Conservation (phyloP, 2,888 invertebrate species). For the Villa cingulata region DNA sequence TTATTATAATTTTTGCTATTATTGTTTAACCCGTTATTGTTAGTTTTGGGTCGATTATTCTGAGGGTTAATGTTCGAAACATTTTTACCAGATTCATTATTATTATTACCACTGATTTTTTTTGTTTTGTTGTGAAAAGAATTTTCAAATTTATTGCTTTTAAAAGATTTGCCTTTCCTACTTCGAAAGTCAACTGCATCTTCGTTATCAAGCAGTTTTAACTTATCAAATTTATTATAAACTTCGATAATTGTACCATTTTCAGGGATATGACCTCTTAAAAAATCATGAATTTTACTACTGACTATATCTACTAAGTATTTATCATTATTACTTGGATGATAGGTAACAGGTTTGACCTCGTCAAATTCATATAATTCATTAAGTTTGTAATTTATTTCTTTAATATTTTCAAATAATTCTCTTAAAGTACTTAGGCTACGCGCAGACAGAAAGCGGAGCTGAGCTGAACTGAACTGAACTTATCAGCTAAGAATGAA, state of each 20-base stretch:
- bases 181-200: slow-evolving; percentile 1
- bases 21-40: not conserved
- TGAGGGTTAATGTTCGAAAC: not conserved
- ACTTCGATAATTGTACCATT: slow-evolving; percentile 2
- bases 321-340: slow-evolving; percentile 3
- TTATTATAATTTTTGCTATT: not conserved
- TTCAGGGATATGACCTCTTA: slow-evolving; percentile 5
- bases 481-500: no score
- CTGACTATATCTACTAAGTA: slow-evolving; percentile 5
- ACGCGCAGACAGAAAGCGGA: no score
- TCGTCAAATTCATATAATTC: slow-evolving; percentile 3
- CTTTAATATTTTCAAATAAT: slow-evolving; percentile 1
- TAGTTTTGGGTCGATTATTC: not conserved
- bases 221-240: slow-evolving; percentile 2
- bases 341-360: not conserved
- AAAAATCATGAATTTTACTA: slow-evolving; percentile 1
- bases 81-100: not conserved
- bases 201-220: slow-evolving; percentile 1
- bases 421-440: slow-evolving; percentile 5
- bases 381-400: slow-evolving; percentile 3
- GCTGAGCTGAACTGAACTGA: no score
- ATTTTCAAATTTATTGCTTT: not conserved
- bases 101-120: not conserved
- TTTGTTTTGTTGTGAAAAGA: not conserved
- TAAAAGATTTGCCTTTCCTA: not conserved